A percentile compares a stretch with the other conserved stretches of the same genome.
phyloP scores from a whole-genome alignment of 2,888 invertebrate genomes.

The Psylliodes chrysocephalus region DNA sequence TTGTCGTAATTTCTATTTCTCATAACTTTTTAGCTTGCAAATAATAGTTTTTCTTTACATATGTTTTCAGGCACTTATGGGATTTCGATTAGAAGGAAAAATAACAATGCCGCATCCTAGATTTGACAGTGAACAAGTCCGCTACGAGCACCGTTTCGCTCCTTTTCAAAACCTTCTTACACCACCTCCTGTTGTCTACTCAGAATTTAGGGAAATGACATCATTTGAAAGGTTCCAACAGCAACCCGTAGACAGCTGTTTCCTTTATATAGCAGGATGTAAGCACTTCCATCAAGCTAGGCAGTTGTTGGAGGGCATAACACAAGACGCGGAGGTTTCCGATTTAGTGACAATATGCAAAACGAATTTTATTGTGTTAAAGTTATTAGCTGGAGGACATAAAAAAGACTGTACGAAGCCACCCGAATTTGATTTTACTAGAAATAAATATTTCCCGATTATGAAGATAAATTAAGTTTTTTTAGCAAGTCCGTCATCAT shows the following conservation, averaged over 20 bases:
- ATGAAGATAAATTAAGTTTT: slow-evolving; percentile 72
- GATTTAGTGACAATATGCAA: slow-evolving; percentile 91
- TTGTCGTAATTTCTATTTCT: no score
- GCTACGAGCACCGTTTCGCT: slow-evolving; percentile 93
- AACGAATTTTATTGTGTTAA: slow-evolving; percentile 95
- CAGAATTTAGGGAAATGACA: slow-evolving; percentile 88
- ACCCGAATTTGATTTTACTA: slow-evolving; percentile 91
- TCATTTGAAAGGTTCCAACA: slow-evolving; percentile 69
- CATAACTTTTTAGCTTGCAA: no score
- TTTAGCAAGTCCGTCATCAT: no score
- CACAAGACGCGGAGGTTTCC: slow-evolving; percentile 81
- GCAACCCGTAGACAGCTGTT: slow-evolving; percentile 66
- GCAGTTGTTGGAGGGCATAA: slow-evolving; percentile 83
- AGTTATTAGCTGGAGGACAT: slow-evolving; percentile 91
- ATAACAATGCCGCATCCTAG: slow-evolving; percentile 85
- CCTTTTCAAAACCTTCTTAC: slow-evolving; percentile 88
- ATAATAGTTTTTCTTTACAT: no score
- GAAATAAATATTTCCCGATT: slow-evolving; percentile 90
- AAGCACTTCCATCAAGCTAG: slow-evolving; percentile 94
- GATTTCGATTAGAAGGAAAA: slow-evolving; percentile 88
- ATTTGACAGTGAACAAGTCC: slow-evolving; percentile 93
- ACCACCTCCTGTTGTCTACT: slow-evolving; percentile 92
- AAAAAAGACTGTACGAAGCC: slow-evolving; percentile 85
- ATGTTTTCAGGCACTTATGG: slow-evolving; percentile 84
- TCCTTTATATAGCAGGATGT: slow-evolving; percentile 84